phyloP scores from a whole-genome alignment of 2,888 invertebrate genomes.

The Epirrhoe alternata region DNA sequence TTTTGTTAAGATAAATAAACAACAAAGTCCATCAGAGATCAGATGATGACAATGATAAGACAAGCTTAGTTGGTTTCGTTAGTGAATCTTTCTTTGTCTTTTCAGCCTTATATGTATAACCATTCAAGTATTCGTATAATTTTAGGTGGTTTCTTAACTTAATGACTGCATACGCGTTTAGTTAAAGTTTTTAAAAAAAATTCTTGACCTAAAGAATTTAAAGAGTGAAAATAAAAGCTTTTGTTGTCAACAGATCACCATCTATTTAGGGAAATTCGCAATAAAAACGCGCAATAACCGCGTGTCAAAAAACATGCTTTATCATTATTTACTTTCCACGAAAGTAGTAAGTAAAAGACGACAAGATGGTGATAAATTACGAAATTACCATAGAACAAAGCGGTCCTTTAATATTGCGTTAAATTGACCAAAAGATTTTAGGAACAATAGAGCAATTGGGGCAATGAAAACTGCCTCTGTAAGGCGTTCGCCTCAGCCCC shows the following conservation, averaged over 20 bases:
- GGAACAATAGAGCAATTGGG: constrained; percentile 62
- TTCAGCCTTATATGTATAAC: too few species aligned
- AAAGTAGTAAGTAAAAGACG: constrained; percentile 34
- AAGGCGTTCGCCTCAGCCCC: constrained; percentile 57
- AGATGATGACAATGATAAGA: constrained; percentile 11
- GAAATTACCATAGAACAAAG: constrained; percentile 49
- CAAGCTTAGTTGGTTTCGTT: too few species aligned
- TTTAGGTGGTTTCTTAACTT: too few species aligned
- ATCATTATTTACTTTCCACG: constrained; percentile 30
- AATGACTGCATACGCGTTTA: too few species aligned
- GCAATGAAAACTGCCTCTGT: constrained; percentile 63
- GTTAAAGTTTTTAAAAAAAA: too few species aligned
- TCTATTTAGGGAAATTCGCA: constrained; percentile 9
- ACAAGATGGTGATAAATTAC: constrained; percentile 43
- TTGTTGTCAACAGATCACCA: constrained; percentile 9
- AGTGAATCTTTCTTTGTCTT: too few species aligned
- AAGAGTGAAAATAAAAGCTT: too few species aligned
- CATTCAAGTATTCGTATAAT: too few species aligned
- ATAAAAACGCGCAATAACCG: constrained; percentile 24
- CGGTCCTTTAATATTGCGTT: constrained; percentile 43
- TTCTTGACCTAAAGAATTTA: too few species aligned
- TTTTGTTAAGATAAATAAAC: constrained; percentile 14
- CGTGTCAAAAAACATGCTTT: constrained; percentile 24
- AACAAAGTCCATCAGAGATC: constrained; percentile 7
- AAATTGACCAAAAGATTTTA: constrained; percentile 48